Conservation (phyloP, 1,140 invertebrate species). For the Arctopsyche grandis region DNA sequence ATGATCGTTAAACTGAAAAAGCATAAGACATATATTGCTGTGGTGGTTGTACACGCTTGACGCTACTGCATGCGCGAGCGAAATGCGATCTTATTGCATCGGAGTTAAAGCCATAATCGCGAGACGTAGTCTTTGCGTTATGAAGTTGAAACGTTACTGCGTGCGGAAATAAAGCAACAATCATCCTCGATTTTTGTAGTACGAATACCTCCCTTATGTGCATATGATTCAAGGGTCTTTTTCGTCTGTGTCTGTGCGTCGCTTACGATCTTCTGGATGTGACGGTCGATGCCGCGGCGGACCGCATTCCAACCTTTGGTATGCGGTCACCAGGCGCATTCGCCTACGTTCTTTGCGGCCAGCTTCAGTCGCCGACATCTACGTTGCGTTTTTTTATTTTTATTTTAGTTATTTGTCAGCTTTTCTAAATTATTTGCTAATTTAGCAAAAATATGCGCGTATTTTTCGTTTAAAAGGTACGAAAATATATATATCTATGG, state of each 20-base stretch:
- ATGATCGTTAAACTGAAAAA: no score
- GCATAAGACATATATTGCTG: no score
- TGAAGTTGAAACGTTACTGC: background rate
- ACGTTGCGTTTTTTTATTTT: slow-evolving; percentile 10
- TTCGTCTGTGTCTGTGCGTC: background rate
- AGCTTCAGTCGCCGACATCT: slow-evolving; percentile 8
- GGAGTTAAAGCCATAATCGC: background rate
- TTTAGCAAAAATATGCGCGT: background rate
- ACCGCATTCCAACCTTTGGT: slow-evolving; percentile 54
- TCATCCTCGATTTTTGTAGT: background rate
- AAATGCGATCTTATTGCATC: background rate
- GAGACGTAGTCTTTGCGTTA: background rate
- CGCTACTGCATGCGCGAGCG: background rate
- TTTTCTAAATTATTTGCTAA: background rate
- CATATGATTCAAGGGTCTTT: background rate
- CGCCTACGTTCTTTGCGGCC: slow-evolving; percentile 49
- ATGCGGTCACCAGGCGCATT: slow-evolving; percentile 54
- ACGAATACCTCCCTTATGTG: background rate
- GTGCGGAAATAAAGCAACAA: slow-evolving; percentile 19
- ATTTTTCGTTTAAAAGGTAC: no score
- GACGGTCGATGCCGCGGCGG: slow-evolving; percentile 23
- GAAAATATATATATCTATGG: no score
- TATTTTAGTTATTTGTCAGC: slow-evolving; percentile 1
- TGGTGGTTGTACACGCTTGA: no score
- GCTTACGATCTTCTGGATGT: background rate